Percentiles rank a stretch among this genome's conserved stretches.
Conservation (phyloP, 2,113 vertebrate species). For the Hippocampus abdominalis region DNA sequence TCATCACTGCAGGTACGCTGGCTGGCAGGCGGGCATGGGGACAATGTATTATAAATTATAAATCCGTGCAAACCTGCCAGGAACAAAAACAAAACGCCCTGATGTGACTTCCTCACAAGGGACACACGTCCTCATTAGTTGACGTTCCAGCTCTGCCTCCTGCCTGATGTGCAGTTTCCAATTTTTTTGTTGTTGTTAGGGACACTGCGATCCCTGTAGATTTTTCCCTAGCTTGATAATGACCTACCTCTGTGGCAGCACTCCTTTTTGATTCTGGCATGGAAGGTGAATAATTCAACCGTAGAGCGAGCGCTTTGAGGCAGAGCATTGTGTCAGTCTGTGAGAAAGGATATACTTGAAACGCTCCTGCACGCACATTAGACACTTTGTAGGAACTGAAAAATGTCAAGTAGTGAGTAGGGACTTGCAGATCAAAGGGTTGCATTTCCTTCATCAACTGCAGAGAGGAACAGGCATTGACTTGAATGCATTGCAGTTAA, state of each 20-base stretch:
- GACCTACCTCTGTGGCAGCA: slow-evolving; percentile 27
- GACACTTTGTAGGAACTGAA: too few relatives aligned
- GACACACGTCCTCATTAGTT: slow-evolving; percentile 3
- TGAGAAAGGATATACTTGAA: background rate
- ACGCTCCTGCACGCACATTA: background rate
- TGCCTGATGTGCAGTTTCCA: background rate
- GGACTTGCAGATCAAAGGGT: too few relatives aligned
- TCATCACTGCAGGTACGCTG: slow-evolving; percentile 92
- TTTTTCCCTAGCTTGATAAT: slow-evolving; percentile 24
- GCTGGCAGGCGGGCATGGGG: background rate
- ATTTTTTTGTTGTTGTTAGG: background rate
- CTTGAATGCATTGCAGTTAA: too few relatives aligned
- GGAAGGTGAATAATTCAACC: slow-evolving; percentile 56
- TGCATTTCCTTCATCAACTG: too few relatives aligned
- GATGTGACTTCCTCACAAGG: slow-evolving; percentile 1
- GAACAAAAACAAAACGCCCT: slow-evolving; percentile 7
- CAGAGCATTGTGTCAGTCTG: slow-evolving; percentile 11
- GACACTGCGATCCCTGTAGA: slow-evolving; percentile 30
- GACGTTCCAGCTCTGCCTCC: slow-evolving; percentile 17
- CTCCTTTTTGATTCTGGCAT: slow-evolving; percentile 20
- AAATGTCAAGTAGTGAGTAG: too few relatives aligned
- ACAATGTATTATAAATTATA: background rate
- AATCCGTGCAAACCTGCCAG: slow-evolving; percentile 10
- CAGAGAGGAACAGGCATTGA: too few relatives aligned
- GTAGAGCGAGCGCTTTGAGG: slow-evolving; percentile 25